Evolutionary conservation across 2,797 vertebrate species (phyloP).

Genomic region (Macroramphosus scolopax): DNA sequence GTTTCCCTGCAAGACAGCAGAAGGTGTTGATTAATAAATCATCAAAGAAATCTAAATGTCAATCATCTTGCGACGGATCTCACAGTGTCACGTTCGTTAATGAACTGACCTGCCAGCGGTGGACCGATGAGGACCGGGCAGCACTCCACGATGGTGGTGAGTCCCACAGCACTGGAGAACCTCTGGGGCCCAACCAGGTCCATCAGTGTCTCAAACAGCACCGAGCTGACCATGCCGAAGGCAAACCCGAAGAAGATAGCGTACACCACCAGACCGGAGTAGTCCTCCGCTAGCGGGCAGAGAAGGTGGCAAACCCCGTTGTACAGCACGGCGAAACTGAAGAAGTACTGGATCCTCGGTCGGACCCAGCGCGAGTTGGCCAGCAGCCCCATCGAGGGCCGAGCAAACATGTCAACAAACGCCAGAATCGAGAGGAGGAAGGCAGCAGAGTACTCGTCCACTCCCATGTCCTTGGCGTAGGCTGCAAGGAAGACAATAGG

Average conservation of each 20-base stretch:
- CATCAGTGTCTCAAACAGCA: constrained; percentile 95
- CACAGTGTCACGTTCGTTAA: constrained; percentile 28
- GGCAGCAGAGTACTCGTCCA: constrained; percentile 92
- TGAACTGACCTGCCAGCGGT: constrained; percentile 94
- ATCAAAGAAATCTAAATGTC: background rate
- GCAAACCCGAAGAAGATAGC: constrained; percentile 94
- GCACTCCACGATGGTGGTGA: constrained; percentile 93
- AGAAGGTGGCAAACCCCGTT: constrained; percentile 91
- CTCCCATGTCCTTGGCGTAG: constrained; percentile 91
- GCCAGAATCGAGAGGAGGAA: constrained; percentile 93
- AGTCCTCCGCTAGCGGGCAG: constrained; percentile 84
- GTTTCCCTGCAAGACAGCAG: constrained; percentile 83
- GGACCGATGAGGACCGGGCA: constrained; percentile 93
- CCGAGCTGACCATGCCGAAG: constrained; percentile 95
- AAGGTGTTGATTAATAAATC: background rate
- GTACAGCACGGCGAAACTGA: constrained; percentile 90
- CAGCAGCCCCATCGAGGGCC: constrained; percentile 89
- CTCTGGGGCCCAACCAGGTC: constrained; percentile 90
- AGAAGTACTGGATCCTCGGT: constrained; percentile 95
- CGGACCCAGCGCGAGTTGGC: constrained; percentile 88
- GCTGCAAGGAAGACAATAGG: constrained; percentile 93
- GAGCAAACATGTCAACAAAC: constrained; percentile 95
- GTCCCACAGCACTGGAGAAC: constrained; percentile 95
- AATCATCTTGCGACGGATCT: too few relatives aligned
- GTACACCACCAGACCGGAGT: constrained; percentile 88